Evolutionary conservation across 2,888 invertebrate genomes (phyloP), one percentile per base, ranked within the genome.

Genomic region (Thumatha senex): DNA sequence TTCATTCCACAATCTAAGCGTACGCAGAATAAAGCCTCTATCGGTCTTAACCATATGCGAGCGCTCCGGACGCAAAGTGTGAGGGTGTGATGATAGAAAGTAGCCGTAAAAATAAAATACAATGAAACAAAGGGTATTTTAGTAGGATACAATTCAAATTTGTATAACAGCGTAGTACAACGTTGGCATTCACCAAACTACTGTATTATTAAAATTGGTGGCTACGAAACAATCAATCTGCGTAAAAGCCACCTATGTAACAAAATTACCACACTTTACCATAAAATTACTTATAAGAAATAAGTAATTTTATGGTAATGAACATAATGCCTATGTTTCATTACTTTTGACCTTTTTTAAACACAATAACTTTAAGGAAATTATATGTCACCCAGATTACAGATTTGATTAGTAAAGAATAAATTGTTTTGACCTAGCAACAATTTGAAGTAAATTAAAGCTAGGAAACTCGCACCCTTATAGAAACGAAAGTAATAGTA

Each of bases 191-290:
- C 18, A 5, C 34, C 18, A 24, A 12, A 43, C 10, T 11, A 24
- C 34, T 24, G n/a, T 43, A 18, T 35, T 18, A 45, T 29, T 11
- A 45, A 30, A 38, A 13, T 15, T 30, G 14, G 8, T 8, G 30
- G 5, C 13, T n/a, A 7, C n/a, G n/a, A 30, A 36, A 30, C 36
- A 45, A 45, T 45, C 36, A 38, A 45, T 36, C 36, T 38, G 24
- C 14, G 35, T n/a, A 45, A 45, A 38, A 9, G 36, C 9, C 30
- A 30, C 36, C 14, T 36, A 14, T 45, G 44, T 29, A 29, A 38
- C 29, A 14, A 45, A 38, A 45, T 45, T 36, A 42, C 48, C 14
- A 41, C 36, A 41, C 24, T 35, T 40, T n/a, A n/a, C n/a, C n/a
- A n/a, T n/a, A n/a, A n/a, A n/a, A 46, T 12, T 39, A 30, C 14